phyloP scores from a whole-genome alignment of 2,888 invertebrate genomes.

The Caenorhabditis sp. region DNA sequence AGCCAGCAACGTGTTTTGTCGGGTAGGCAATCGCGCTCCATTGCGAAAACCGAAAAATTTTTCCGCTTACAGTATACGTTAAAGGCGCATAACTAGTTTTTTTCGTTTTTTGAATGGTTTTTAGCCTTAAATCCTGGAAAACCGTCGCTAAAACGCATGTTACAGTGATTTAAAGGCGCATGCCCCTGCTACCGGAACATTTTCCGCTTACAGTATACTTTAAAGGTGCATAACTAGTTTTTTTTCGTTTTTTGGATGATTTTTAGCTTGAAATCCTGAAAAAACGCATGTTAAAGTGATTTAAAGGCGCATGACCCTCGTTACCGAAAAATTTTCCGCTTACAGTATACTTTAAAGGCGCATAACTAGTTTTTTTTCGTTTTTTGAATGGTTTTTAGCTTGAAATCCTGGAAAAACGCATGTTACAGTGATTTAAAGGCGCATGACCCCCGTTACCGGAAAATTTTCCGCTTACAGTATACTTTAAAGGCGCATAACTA shows the following conservation, averaged over 20 bases:
- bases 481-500: too few relatives aligned
- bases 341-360: too few relatives aligned
- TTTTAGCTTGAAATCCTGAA: too few relatives aligned
- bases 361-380: too few relatives aligned
- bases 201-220: too few relatives aligned
- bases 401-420: neutral
- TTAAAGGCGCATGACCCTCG: conserved; percentile 1
- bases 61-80: too few relatives aligned
- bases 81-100: too few relatives aligned
- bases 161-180: conserved; percentile 5
- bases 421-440: neutral
- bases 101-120: too few relatives aligned
- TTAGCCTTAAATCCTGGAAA: neutral
- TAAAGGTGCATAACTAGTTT: too few relatives aligned
- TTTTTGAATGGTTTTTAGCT: neutral
- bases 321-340: too few relatives aligned
- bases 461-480: neutral
- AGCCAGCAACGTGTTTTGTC: conserved; percentile 28
- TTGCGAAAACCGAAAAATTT: neutral
- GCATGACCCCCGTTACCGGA: neutral
- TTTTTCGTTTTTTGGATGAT: too few relatives aligned
- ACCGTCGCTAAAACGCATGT: neutral
- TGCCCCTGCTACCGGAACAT: too few relatives aligned
- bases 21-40: neutral
- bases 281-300: neutral